A percentile compares a stretch with the other conserved stretches of the same genome.
phyloP scores from a whole-genome alignment of 2,797 vertebrate species.

The Schizopygopsis pylzovi region DNA sequence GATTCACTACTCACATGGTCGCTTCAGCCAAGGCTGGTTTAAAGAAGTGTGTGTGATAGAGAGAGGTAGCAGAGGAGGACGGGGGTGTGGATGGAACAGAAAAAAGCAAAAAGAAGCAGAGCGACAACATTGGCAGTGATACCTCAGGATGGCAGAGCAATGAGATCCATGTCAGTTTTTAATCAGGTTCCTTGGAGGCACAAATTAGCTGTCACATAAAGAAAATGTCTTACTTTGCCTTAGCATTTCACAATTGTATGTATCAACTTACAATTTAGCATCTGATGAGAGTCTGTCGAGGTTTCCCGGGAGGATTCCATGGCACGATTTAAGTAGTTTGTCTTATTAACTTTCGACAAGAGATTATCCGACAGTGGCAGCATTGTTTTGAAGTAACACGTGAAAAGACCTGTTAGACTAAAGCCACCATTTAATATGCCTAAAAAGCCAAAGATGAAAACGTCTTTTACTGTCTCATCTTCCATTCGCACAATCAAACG shows the following conservation, averaged over 20 bases:
- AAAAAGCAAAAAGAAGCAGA: constrained; percentile 27
- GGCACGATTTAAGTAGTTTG: constrained; percentile 24
- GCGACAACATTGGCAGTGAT: constrained; percentile 41
- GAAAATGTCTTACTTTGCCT: constrained; percentile 30
- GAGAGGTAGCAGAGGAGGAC: constrained; percentile 16
- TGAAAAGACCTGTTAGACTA: constrained; percentile 10
- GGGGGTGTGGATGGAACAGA: constrained; percentile 21
- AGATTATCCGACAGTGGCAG: constrained; percentile 17
- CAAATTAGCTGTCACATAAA: constrained; percentile 53
- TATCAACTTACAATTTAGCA: constrained; percentile 29
- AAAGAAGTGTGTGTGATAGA: constrained; percentile 33
- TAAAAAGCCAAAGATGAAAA: not conserved
- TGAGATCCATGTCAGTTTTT: constrained; percentile 56
- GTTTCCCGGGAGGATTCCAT: constrained; percentile 12
- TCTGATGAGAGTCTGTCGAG: constrained; percentile 15
- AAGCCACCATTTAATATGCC: not conserved
- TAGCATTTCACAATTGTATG: constrained; percentile 8
- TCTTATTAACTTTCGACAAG: constrained; percentile 22
- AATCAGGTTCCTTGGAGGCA: constrained; percentile 56
- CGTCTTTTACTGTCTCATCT: not conserved
- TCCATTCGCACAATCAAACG: constrained; percentile 11
- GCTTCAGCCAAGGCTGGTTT: constrained; percentile 49
- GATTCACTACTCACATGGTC: constrained; percentile 63
- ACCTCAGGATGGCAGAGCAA: constrained; percentile 54
- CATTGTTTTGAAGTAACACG: constrained; percentile 21